Percentiles rank a stretch among this genome's conserved stretches.
Evolutionary conservation across 2,113 vertebrate genomes (phyloP).

Genomic region (Nanorana parkeri): DNA sequence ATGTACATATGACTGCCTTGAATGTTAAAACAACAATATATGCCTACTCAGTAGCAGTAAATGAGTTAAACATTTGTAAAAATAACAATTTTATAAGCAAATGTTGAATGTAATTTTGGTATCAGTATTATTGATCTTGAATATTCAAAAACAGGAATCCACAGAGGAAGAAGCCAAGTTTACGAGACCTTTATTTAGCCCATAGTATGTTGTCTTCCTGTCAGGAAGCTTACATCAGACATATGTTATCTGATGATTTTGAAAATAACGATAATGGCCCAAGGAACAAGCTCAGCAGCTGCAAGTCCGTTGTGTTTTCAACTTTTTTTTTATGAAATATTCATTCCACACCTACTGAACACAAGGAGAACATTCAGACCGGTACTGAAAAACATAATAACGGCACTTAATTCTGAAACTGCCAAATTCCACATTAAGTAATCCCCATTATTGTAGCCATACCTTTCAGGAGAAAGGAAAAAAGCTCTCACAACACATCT

Average conservation of each 20-base stretch:
- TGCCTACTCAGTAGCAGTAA: too few relatives aligned
- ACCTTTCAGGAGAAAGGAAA: too few relatives aligned
- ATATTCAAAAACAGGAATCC: conserved; percentile 45
- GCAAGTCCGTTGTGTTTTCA: background rate
- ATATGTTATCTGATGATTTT: conserved; percentile 48
- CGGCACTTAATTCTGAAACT: background rate
- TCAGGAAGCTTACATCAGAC: conserved; percentile 49
- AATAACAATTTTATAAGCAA: background rate
- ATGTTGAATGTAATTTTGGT: conserved; percentile 11
- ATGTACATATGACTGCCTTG: too few relatives aligned
- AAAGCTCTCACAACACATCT: too few relatives aligned
- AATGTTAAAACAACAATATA: too few relatives aligned
- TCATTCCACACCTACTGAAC: background rate
- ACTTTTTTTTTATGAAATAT: background rate
- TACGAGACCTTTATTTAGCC: conserved; percentile 45
- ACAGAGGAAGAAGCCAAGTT: conserved; percentile 40
- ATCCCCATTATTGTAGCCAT: background rate
- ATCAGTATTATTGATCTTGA: conserved; percentile 12
- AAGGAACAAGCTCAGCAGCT: conserved; percentile 38
- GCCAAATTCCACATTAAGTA: background rate
- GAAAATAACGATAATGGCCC: conserved; percentile 47
- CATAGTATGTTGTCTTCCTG: conserved; percentile 55
- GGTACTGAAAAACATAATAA: background rate
- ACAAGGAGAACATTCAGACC: background rate
- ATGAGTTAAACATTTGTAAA: background rate